Base-by-base conservation (phyloP, 2,888 invertebrate genomes). In the Megastigmus dorsalis region DNA sequence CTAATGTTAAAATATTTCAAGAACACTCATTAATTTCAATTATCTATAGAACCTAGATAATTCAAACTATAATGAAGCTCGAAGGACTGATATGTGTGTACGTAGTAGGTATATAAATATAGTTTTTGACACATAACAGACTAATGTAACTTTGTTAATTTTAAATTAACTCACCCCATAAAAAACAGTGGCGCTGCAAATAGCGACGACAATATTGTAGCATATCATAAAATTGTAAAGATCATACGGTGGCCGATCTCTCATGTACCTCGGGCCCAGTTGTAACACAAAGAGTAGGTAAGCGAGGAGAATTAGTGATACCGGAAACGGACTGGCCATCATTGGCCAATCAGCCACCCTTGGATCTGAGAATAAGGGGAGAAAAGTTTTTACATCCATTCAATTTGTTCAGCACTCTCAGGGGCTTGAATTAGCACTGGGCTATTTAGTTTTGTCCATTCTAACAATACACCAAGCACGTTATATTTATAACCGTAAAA, bases 141-240 rank as follows among this genome's bases (percentile, higher is more conserved):
- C n/a, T n/a, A n/a, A n/a, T n/a, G n/a, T n/a, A n/a, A n/a, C n/a
- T n/a, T n/a, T 30, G 7, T 6, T 54, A n/a, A 54, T 7, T 2
- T 15, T 54, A 13, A 60, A 43, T 6, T 7, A 48, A 89, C 91
- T 90, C 85, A 95, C 95, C 89, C 93, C 93, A 86, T 92, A 91
- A 82, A 93, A 92, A 45, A 93, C 89, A 75, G 90, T 88, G n/a
- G 90, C 89, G 79, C 94, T 94, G 30, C 93, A 90, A 2, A 91
- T 75, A 13, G 97, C 94, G 48, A 85, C 80, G 62, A 80, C 78
- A 13, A 85, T 76, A 74, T 86, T 86, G 68, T 86, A 86, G 69
- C 69, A 79, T 57, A 86, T 82, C 86, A 86, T 86, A 60, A 84
- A 69, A n/a, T 73, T 83, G 55, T 82, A 80, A 36, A 86, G 80